Base-by-base conservation (phyloP, 1,140 invertebrate species). In the Sitophilus oryzae region DNA sequence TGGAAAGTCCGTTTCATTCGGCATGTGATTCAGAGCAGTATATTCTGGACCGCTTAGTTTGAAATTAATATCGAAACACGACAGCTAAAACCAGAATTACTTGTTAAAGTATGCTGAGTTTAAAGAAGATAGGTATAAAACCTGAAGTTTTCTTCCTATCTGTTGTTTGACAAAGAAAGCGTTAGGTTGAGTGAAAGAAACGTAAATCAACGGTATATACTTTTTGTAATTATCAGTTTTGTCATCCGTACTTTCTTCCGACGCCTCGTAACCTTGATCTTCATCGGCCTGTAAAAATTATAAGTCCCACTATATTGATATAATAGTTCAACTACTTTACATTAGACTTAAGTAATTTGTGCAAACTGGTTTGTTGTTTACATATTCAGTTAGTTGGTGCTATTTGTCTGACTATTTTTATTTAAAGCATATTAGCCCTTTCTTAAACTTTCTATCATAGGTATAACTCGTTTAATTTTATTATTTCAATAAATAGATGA, bases 111-210 rank as follows among this genome's bases (percentile, higher is more conserved):
- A n/a, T 8, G 30, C 8, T 8, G 30, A 34, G 8, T n/a, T n/a
- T n/a, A n/a, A n/a, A n/a, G n/a, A n/a, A n/a, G n/a, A n/a, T n/a
- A n/a, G n/a, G 9, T 5, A 38, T 2, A 18, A n/a, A 44, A 55
- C 61, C 60, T 79, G 75, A 14, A 78, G 65, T 63, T 79, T 83
- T 65, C 80, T 75, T 0, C 64, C 69, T 1, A 69, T 62, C 50
- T 75, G 67, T 23, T 78, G 74, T 51, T 76, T 77, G n/a, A 76
- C 76, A 34, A 83, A 68, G 57, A 85, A 82, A 18, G 76, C 73
- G 71, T 86, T 85, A 14, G 85, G 85, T 66, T 89, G 85, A 38
- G 79, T 77, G 3, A 84, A 64, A 59, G 73, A 73, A 2, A 79
- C 23, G 63, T 84, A 56, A 20, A 85, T 70, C 1, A 84, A 79